Evolutionary conservation across 1,140 invertebrate genomes (phyloP), one percentile per base, ranked within the genome.

Genomic region (Melipona quadrifasciata): DNA sequence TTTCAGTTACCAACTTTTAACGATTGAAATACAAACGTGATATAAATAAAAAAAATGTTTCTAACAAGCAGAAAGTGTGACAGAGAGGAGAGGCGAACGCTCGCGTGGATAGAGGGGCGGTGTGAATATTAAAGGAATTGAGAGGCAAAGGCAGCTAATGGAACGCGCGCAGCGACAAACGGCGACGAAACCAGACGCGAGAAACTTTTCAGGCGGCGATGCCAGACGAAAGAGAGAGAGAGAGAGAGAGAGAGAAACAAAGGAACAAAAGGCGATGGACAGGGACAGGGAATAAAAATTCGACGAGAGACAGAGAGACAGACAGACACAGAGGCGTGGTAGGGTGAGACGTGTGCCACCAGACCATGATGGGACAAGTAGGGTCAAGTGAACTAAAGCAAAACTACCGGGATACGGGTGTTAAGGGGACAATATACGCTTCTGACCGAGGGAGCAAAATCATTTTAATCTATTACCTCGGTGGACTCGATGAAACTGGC

Each of bases 391-490:
- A 94, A 92, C 91, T 92, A 92, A 93, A 93, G 91, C 91, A 91
- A 92, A 90, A 91, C 89, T 92, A 93, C 90, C 88, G 85, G 89
- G 79, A 92, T 90, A 86, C 89, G 92, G 90, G 93, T 93, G 93
- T 93, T 93, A 92, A 93, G 91, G 93, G 93, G 92, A 93, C 93
- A 92, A 94, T 94, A 91, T 93, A 92, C 87, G 90, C 80, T 83
- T 86, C 83, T 80, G 78, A 51, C 24, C 24, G 57, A 86, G 91
- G 89, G 85, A 82, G 87, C 92, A 92, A 90, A 91, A 94, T 93
- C 89, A 92, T 92, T 94, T 94, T 94, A 94, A 94, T 94, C 94
- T 94, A 94, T 94, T 95, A 94, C 91, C 55, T 31, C 90, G 86
- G 90, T 84, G 88, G 79, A 86, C 84, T 90, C 80, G 72, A 67